Evolutionary conservation across 2,113 vertebrate species (phyloP).

Genomic region (Trematomus loennbergii): DNA sequence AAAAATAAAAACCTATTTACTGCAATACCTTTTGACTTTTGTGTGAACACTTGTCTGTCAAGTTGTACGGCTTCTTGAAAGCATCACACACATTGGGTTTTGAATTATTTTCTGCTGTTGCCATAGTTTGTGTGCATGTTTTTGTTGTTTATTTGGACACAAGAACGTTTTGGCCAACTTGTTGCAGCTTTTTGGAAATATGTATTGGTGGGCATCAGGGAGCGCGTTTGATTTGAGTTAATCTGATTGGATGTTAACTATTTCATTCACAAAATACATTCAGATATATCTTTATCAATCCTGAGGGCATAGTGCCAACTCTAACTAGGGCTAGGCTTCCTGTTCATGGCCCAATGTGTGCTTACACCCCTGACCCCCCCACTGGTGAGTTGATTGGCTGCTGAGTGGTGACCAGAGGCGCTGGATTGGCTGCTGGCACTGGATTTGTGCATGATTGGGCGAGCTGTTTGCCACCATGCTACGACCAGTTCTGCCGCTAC

Average conservation of each 20-base stretch:
- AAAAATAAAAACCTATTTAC: neutral
- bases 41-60: slow-evolving; percentile 47
- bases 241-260: slow-evolving; percentile 8
- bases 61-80: slow-evolving; percentile 35
- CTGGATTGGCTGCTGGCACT: slow-evolving; percentile 60
- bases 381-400: slow-evolving; percentile 60
- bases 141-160: slow-evolving; percentile 25
- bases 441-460: slow-evolving; percentile 70
- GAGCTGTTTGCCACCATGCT: slow-evolving; percentile 54
- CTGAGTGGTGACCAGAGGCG: slow-evolving; percentile 42
- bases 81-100: slow-evolving; percentile 48
- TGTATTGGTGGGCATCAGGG: neutral
- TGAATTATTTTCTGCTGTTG: slow-evolving; percentile 29
- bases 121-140: slow-evolving; percentile 54
- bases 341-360: slow-evolving; percentile 49
- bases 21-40: slow-evolving; percentile 52
- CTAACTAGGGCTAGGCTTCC: slow-evolving; percentile 46
- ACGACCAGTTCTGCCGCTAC: slow-evolving; percentile 22
- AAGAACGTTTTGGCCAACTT: slow-evolving; percentile 2
- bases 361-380: slow-evolving; percentile 52
- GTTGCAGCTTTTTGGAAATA: slow-evolving; percentile 22
- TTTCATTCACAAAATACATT: neutral
- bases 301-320: slow-evolving; percentile 40
- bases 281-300: neutral
- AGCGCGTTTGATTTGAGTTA: neutral